Base-by-base conservation (phyloP, 2,888 invertebrate genomes). In the Mythimna vitellina region DNA sequence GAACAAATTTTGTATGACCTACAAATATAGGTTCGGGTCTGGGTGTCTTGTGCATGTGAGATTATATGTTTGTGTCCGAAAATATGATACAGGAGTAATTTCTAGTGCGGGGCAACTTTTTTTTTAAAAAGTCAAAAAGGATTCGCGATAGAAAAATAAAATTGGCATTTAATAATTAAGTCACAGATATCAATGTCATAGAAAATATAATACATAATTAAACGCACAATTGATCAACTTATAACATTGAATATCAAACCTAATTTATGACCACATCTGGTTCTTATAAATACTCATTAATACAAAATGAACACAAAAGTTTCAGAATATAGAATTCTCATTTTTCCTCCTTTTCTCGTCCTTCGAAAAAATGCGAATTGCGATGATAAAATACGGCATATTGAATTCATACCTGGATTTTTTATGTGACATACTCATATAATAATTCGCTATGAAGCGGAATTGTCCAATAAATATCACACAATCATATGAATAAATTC, bases 211-310 rank as follows among this genome's bases (percentile, higher is more conserved):
- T 22, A 3, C 2, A 29, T 29, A 35, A 57, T 20, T 17, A 35
- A 1, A 20, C 5, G 8, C 17, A 12, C 3, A 29, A 10, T 53
- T 25, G 53, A 25, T 72, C n/a, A n/a, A n/a, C n/a, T n/a, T n/a
- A 63, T 14, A 9, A 51, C 12, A 56, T 53, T 51, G 5, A 32
- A 61, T 46, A 63, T 60, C 51, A 35, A 61, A 57, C 46, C 49
- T 14, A 61, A 77, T 17, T 57, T 22, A 51, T 46, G 29, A 65
- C 14, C 20, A 49, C 22, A 62, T 25, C 60, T 62, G 53, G 12
- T 5, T 63, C 32, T 20, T 49, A 80, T 65, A 65, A 68, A 68
- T 64, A 42, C 56, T 70, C 51, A 70, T 70, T 75, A 78, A 53
- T 66, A 54, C 25, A 5, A 14, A 1, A 56, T 57, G 20, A 61